Evolutionary conservation across 2,113 vertebrate genomes (phyloP), one percentile per base, ranked within the genome.

Genomic region (Hypomesus transpacificus): DNA sequence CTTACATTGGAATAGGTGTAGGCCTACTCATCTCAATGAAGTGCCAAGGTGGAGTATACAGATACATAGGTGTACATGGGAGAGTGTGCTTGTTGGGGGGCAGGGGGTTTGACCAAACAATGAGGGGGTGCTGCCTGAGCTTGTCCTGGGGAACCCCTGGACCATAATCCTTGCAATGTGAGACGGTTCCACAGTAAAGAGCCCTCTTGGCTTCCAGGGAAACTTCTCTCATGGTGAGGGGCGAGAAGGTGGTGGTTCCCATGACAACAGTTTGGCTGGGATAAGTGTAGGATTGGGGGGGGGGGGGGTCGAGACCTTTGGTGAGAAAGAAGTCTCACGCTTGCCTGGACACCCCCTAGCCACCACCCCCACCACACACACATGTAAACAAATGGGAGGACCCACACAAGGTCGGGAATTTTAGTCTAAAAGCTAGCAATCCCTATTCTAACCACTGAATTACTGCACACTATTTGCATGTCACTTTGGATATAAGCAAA

Each of bases 251-350:
- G 39, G 39, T 46, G 39, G 80, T 85, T 85, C 13, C 78, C 56
- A 85, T 67, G 62, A 34, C 67, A 68, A 85, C 74, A 2, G 51
- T 65, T 63, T 22, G 20, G 73, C 34, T 46, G 68, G 13, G 16
- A 14, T 31, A 21, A 26, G 68, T 18, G 61, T 39, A 16, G 39
- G 31, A 9, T 14, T 17, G 26, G 2, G 58, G 56, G 56, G n/a
- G 56, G 1, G 58, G 56, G 20, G n/a, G 56, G n/a, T 58, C 21
- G 56, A 22, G 56, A 39, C 53, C 67, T 50, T 70, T 72, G 70
- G 71, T 54, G 70, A 78, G 73, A 63, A 46, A 74, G 53, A 66
- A 79, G 69, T 80, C 75, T 77, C 75, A 46, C 60, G 65, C 73
- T 75, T 76, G 68, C 64, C 68, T 39, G 14, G 61, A 52, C 63